These are phyloP conservation scores for Zoanthus sociatus DNA, from an alignment of 92 coral and sea anemone species.

Conservation along the genomic window DNA sequence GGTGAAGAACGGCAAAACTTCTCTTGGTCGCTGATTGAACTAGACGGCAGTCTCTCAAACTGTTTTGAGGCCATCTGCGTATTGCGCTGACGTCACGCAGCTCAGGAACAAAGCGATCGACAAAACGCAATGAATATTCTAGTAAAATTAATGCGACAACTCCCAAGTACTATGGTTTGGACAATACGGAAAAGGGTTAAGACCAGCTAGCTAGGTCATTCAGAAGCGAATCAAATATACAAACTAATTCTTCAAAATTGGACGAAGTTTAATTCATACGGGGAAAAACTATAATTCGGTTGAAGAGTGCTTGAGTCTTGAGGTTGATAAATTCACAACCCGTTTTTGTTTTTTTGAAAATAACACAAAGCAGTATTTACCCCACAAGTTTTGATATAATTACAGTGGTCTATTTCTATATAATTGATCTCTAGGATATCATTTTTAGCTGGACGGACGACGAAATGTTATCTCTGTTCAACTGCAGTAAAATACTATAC, in stretches of 20 bases:
- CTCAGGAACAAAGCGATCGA: conserved; percentile 32
- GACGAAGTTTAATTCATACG: not conserved
- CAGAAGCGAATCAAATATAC: not conserved
- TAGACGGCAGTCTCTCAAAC: conserved; percentile 22
- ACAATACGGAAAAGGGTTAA: not conserved
- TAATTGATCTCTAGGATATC: not conserved
- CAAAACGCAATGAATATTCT: conserved; percentile 50
- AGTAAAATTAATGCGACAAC: conserved; percentile 22
- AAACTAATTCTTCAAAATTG: not conserved
- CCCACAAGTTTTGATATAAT: not conserved
- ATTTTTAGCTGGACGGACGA: not conserved
- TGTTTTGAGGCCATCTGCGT: conserved; percentile 54
- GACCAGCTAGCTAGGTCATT: not conserved
- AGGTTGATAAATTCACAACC: not conserved
- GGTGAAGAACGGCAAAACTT: conserved; percentile 23
- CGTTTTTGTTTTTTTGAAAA: not conserved
- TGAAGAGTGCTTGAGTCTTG: too few relatives aligned
- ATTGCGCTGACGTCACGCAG: conserved; percentile 44
- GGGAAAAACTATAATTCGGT: not conserved
- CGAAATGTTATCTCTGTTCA: not conserved
- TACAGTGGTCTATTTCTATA: not conserved
- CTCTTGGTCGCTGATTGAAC: conserved; percentile 24
- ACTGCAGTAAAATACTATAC: not conserved
- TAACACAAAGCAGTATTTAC: conserved; percentile 10
- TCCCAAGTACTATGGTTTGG: conserved; percentile 2